Conservation (phyloP, 2,113 vertebrate genomes). For the Actenoides lindsayi region DNA sequence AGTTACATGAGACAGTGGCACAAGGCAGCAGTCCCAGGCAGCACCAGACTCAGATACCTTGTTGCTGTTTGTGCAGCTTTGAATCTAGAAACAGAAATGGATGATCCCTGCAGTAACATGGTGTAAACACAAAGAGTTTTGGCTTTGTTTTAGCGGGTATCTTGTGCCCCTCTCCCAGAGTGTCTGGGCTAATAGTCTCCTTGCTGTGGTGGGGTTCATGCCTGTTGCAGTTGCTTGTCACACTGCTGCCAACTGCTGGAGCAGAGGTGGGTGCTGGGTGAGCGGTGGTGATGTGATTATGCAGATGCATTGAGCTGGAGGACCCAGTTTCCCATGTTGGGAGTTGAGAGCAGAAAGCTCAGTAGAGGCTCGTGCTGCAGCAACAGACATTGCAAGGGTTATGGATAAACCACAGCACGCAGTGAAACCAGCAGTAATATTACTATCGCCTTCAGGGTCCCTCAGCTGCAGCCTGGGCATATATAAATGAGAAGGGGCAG, state of each 20-base stretch:
- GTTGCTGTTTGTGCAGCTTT: background rate
- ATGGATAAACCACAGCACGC: background rate
- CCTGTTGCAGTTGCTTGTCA: background rate
- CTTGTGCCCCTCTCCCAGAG: background rate
- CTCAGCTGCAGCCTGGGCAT: background rate
- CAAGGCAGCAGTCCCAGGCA: background rate
- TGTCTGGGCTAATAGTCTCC: background rate
- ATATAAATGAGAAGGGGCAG: background rate
- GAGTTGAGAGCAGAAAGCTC: background rate
- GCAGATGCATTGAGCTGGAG: fast-evolving
- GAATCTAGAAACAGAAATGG: background rate
- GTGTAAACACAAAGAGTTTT: background rate
- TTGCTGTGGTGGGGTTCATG: background rate
- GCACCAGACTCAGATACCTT: background rate
- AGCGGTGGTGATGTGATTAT: background rate
- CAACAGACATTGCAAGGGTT: background rate
- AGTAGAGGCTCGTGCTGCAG: background rate
- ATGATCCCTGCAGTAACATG: background rate
- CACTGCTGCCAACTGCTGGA: background rate
- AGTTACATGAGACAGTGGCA: background rate
- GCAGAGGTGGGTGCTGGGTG: background rate
- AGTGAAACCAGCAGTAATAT: background rate
- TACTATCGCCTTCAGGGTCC: background rate
- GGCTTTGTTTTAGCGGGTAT: background rate
- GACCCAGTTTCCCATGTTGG: background rate